These are phyloP conservation scores for Oeneis ivallda DNA, from an alignment of 2,888 invertebrate species.

Conservation along the genomic window DNA sequence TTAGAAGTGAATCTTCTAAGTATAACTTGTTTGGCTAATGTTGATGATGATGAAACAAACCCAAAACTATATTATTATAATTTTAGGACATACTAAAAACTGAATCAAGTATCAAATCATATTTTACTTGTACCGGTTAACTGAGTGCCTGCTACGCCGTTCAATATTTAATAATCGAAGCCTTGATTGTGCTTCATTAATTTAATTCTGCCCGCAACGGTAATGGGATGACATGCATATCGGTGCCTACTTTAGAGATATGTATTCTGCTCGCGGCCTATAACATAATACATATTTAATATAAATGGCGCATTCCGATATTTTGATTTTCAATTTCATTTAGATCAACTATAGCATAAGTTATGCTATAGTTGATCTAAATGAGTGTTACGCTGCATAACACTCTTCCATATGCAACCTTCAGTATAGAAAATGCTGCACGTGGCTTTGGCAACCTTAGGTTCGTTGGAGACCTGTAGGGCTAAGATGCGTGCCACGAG, in stretches of 20 bases:
- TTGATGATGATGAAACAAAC: neutral
- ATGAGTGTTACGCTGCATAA: too few relatives aligned
- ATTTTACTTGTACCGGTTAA: neutral
- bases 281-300: neutral
- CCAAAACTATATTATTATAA: too few relatives aligned
- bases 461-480: too few relatives aligned
- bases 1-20: too few relatives aligned
- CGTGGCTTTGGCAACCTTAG: too few relatives aligned
- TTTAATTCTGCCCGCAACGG: constrained; percentile 2
- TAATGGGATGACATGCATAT: constrained; percentile 15
- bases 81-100: too few relatives aligned
- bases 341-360: too few relatives aligned
- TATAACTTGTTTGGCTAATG: neutral
- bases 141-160: neutral
- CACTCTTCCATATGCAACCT: too few relatives aligned
- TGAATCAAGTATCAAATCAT: too few relatives aligned
- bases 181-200: constrained; percentile 8
- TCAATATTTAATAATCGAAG: constrained; percentile 1
- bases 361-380: too few relatives aligned
- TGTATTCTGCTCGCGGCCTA: neutral
- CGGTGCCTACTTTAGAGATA: neutral
- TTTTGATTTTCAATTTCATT: neutral
- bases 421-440: too few relatives aligned
- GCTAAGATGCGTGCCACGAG: too few relatives aligned
- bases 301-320: neutral